Conservation (phyloP, 2,797 vertebrate genomes). For the Pseudocheirus occidentalis region DNA sequence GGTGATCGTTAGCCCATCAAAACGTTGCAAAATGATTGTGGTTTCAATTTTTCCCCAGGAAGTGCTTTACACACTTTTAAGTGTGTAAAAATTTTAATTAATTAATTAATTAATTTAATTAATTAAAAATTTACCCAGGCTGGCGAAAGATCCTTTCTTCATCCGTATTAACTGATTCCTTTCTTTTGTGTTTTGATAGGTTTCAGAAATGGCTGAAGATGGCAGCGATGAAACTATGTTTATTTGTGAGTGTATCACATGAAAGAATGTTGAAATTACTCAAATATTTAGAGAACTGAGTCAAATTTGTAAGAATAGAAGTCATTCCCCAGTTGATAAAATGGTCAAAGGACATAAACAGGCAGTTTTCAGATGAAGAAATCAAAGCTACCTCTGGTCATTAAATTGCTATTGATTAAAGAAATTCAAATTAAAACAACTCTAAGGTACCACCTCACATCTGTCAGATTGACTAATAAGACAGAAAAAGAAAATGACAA, state of each 20-base stretch:
- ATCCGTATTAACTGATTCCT: not conserved
- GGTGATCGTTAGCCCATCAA: not conserved
- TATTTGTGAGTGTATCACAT: slow-evolving; percentile 90
- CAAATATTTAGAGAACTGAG: not conserved
- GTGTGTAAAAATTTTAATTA: too few species aligned
- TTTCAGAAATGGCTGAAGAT: slow-evolving; percentile 88
- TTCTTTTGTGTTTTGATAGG: slow-evolving; percentile 77
- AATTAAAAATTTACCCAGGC: not conserved
- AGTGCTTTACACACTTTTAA: not conserved
- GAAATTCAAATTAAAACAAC: not conserved
- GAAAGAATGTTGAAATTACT: not conserved
- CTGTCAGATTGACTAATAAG: not conserved
- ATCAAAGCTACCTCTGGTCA: not conserved
- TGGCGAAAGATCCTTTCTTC: not conserved
- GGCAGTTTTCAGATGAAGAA: not conserved
- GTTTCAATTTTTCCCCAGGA: not conserved
- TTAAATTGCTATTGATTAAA: not conserved
- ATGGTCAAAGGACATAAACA: not conserved
- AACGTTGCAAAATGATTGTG: not conserved
- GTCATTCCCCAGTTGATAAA: not conserved
- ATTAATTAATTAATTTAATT: too few species aligned
- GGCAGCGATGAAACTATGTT: slow-evolving; percentile 88
- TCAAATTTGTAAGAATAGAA: not conserved
- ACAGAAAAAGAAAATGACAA: not conserved
- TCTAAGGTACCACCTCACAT: not conserved